Evolutionary conservation across 2,113 vertebrate species (phyloP).

Genomic region (Todiramphus chloris): DNA sequence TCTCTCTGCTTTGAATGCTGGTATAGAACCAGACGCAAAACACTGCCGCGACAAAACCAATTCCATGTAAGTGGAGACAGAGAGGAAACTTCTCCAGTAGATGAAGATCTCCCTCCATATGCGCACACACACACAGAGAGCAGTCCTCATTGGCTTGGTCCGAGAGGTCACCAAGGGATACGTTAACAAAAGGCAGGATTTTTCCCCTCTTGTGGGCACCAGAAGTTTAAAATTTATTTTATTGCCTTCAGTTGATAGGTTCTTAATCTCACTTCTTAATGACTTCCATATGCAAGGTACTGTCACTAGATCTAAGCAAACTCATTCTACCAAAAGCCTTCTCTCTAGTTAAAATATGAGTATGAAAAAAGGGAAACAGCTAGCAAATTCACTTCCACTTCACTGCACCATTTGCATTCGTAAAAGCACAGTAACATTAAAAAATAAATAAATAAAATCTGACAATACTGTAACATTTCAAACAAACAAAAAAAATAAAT

Average conservation of each 20-base stretch:
- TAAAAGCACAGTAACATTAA: neutral
- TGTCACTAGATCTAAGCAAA: conserved; percentile 2
- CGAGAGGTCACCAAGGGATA: neutral
- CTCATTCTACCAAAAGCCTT: neutral
- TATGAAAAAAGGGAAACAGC: neutral
- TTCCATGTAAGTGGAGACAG: neutral
- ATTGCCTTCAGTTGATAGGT: neutral
- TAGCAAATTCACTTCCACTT: neutral
- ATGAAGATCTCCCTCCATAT: neutral
- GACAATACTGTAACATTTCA: neutral
- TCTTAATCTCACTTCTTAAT: conserved; percentile 9
- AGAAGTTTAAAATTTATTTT: conserved; percentile 23
- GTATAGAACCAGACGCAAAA: neutral
- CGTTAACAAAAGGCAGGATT: neutral
- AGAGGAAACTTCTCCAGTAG: neutral
- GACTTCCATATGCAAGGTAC: neutral
- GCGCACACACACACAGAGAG: neutral
- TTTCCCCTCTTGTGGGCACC: neutral
- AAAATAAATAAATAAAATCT: neutral
- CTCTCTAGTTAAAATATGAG: neutral
- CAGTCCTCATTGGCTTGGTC: neutral
- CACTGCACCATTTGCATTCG: neutral
- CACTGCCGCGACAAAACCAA: neutral
- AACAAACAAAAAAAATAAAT: neutral
- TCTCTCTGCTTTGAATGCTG: neutral